Conservation (phyloP, 1,140 invertebrate species). For the Galleria mellonella region DNA sequence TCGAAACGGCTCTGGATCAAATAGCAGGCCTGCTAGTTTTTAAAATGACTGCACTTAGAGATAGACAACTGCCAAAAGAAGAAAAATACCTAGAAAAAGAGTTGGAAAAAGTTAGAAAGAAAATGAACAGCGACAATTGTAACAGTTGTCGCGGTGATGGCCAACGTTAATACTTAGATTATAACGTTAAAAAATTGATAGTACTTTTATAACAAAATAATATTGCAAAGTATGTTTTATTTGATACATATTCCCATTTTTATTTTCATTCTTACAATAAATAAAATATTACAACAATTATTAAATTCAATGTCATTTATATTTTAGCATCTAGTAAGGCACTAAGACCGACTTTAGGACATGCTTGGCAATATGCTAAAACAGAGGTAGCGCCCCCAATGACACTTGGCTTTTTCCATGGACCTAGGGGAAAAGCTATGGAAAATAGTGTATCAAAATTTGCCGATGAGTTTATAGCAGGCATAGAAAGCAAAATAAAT, state of each 20-base stretch:
- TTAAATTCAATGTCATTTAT: neutral
- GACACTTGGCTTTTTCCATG: slow-evolving; percentile 35
- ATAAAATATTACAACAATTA: no score
- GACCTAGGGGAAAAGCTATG: slow-evolving; percentile 32
- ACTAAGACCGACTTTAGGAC: slow-evolving; percentile 26
- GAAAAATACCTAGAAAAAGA: slow-evolving; percentile 43
- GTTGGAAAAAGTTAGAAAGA: slow-evolving; percentile 38
- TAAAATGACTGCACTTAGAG: slow-evolving; percentile 30
- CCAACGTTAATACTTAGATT: no score
- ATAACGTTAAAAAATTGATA: no score
- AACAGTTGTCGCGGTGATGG: no score
- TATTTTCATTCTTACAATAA: no score
- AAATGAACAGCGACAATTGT: neutral
- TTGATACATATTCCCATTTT: no score
- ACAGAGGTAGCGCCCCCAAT: slow-evolving; percentile 49
- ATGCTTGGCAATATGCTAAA: slow-evolving; percentile 54
- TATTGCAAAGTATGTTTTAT: no score
- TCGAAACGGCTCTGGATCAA: slow-evolving; percentile 26
- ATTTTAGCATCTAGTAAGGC: slow-evolving; percentile 41
- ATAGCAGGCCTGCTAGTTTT: slow-evolving; percentile 11
- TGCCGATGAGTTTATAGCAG: slow-evolving; percentile 26
- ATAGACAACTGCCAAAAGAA: slow-evolving; percentile 36
- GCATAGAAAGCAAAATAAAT: slow-evolving; percentile 27
- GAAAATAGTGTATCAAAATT: slow-evolving; percentile 29
- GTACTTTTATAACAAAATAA: no score